Evolutionary conservation across 2,113 vertebrate genomes (phyloP), one percentile per base, ranked within the genome.

Genomic region (Psilopsiagon aurifrons): DNA sequence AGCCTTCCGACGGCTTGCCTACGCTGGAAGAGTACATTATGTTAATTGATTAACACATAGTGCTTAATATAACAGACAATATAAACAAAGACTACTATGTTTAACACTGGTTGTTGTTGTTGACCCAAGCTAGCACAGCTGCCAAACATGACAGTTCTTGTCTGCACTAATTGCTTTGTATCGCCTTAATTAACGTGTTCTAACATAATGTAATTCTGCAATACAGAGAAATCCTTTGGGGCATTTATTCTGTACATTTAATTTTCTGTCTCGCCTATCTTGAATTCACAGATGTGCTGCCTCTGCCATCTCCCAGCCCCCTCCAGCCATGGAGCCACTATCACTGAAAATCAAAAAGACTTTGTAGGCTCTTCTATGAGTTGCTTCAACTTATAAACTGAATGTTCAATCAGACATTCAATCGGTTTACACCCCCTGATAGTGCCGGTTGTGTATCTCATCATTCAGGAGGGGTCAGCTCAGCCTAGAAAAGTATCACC

Each of bases 141-240:
- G 77, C 84, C 51, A 73, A 90, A 93, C 92, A 73, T 81, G 92
- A 95, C 73, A 68, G 77, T 39, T 96, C 90, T 81, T 92, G 90
- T 86, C 92, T 79, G 18, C 52, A 41, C 33, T 24, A 51, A 90
- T 47, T 60, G 52, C 79, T 88, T 92, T 78, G 23, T 88, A 82
- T 78, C 4, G 2, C 76, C 41, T 66, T 92, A 94, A 86, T 95
- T 82, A 94, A 74, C 2, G 0, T 73, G 69, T 92, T 88, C 86
- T 84, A 91, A 71, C 88, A 86, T 80, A 88, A 67, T 55, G 64
- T 86, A 90, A 90, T 75, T 94, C 77, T 86, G 73, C 47, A 52
- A 35, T 29, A 46, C 51, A 64, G 51, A 81, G 85, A 75, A 86
- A 75, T 78, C 86, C 88, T 94, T 71, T 60, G 54, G 62, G 92